Conservation (phyloP, 2,113 vertebrate genomes). For the Lampris incognitus region DNA sequence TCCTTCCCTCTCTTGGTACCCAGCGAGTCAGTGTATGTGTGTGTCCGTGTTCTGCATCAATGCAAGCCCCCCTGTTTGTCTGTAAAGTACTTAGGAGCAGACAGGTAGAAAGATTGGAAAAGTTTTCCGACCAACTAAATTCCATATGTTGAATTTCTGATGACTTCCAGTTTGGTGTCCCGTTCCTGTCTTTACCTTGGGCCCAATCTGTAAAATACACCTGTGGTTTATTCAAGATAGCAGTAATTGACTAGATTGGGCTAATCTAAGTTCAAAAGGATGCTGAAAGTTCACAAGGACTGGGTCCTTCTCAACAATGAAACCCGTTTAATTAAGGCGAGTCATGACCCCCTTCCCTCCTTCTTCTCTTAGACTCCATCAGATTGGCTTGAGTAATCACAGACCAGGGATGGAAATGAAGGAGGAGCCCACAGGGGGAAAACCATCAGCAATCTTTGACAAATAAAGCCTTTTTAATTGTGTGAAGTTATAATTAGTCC, state of each 20-base stretch:
- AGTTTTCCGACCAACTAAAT: constrained; percentile 47
- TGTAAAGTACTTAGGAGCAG: constrained; percentile 64
- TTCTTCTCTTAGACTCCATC: constrained; percentile 47
- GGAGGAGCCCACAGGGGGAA: constrained; percentile 24
- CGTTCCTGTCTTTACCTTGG: constrained; percentile 58
- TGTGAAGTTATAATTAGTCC: constrained; percentile 50
- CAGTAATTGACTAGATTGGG: constrained; percentile 70
- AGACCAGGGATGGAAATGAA: constrained; percentile 49
- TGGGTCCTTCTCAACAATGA: constrained; percentile 72
- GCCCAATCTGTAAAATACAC: constrained; percentile 58
- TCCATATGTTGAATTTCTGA: constrained; percentile 58
- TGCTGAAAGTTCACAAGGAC: constrained; percentile 75
- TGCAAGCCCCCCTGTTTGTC: constrained; percentile 4
- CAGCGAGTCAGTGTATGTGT: constrained; percentile 37
- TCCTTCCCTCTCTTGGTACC: constrained; percentile 61
- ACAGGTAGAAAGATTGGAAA: constrained; percentile 62
- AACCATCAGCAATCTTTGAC: constrained; percentile 38
- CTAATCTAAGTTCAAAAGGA: constrained; percentile 77
- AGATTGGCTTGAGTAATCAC: constrained; percentile 42
- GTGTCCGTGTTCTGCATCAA: not conserved
- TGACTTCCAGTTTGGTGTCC: constrained; percentile 58
- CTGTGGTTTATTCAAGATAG: constrained; percentile 69
- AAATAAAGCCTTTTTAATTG: constrained; percentile 64
- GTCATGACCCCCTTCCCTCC: constrained; percentile 61
- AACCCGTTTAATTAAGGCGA: constrained; percentile 78